Conservation (phyloP, 2,113 vertebrate genomes). For the Notarius quadriscutis region DNA sequence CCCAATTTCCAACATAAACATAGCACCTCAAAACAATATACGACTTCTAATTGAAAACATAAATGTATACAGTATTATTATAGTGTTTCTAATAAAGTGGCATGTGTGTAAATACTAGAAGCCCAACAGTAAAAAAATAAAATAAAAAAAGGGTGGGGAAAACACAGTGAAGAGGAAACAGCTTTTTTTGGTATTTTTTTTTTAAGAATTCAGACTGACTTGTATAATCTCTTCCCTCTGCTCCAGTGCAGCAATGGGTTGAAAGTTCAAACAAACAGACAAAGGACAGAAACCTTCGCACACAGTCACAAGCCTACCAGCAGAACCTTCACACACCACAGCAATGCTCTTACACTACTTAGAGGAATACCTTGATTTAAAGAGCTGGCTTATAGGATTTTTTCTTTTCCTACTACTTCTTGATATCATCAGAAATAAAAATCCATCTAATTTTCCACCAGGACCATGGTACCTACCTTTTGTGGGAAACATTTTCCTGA, state of each 20-base stretch:
- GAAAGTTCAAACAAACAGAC: background rate
- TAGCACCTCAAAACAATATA: no score
- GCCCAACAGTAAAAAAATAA: no score
- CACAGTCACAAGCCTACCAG: background rate
- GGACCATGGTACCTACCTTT: constrained; percentile 72
- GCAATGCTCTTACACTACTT: constrained; percentile 66
- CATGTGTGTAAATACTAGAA: no score
- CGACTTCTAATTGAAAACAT: no score
- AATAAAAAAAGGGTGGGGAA: no score
- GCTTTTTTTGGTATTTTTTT: background rate
- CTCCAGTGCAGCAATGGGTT: background rate
- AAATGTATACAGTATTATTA: no score
- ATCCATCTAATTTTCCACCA: constrained; percentile 71
- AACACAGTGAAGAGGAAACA: no score
- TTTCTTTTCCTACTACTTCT: constrained; percentile 53
- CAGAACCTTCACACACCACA: background rate
- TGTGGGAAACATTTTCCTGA: constrained; percentile 65
- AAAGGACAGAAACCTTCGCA: background rate
- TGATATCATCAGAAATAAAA: constrained; percentile 56
- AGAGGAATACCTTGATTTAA: constrained; percentile 62
- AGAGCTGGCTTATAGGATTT: constrained; percentile 29
- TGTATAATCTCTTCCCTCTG: constrained; percentile 38
- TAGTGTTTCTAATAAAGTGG: no score
- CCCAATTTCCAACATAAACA: no score
- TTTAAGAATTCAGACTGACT: background rate